These are phyloP conservation scores for Tolmerus cingulatus DNA, from an alignment of 2,888 invertebrate genomes.

Conservation along the genomic window DNA sequence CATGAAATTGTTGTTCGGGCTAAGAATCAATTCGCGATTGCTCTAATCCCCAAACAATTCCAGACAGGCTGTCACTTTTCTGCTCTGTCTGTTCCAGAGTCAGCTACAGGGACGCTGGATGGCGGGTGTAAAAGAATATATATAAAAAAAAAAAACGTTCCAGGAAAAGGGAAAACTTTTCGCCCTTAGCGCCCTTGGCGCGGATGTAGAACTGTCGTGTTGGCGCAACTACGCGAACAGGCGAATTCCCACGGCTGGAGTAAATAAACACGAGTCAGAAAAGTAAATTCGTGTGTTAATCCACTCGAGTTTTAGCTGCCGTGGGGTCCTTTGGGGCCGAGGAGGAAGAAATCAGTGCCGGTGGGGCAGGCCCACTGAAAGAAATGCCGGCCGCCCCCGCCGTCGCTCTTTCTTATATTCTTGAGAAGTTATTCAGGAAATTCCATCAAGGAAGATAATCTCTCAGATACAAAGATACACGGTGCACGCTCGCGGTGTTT, in stretches of 20 bases:
- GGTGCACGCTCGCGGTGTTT: neutral
- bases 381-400: neutral
- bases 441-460: constrained; percentile 39
- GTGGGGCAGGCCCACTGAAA: neutral
- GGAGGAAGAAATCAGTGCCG: constrained; percentile 1
- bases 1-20: constrained; percentile 25
- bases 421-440: constrained; percentile 26
- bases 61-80: constrained; percentile 34
- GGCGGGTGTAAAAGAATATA: neutral
- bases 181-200: neutral
- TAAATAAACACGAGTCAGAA: constrained; percentile 30
- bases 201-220: constrained; percentile 4
- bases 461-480: constrained; percentile 32
- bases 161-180: neutral
- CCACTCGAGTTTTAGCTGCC: constrained; percentile 30
- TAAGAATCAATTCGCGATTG: constrained; percentile 33
- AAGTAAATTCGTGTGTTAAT: constrained; percentile 34
- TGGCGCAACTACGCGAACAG: constrained; percentile 21
- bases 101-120: neutral
- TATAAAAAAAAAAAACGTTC: neutral
- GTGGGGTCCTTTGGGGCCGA: neutral
- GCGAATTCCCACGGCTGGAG: constrained; percentile 26
- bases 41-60: constrained; percentile 24
- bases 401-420: constrained; percentile 12
- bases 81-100: constrained; percentile 15